Conservation (phyloP, 2,797 vertebrate genomes). For the Xenopus petersii region DNA sequence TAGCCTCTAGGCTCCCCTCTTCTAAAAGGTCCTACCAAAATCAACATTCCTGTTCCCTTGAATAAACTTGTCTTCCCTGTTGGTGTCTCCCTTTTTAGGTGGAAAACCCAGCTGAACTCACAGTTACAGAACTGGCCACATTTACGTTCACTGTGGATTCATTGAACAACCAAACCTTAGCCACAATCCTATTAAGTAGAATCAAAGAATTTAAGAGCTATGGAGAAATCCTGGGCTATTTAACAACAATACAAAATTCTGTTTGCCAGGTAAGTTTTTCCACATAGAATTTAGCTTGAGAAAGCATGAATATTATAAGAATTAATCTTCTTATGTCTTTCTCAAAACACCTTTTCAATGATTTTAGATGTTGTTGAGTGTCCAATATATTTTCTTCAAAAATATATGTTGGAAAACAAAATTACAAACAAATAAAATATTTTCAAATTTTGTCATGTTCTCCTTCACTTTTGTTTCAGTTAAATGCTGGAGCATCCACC, state of each 20-base stretch:
- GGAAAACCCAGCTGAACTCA: constrained; percentile 2
- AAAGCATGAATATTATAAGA: too few relatives aligned
- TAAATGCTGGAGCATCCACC: not conserved
- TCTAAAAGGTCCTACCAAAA: too few relatives aligned
- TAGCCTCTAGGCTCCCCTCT: not conserved
- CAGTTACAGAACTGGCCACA: constrained; percentile 12
- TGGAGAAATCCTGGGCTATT: constrained; percentile 15
- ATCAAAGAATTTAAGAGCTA: constrained; percentile 31
- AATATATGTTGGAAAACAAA: too few relatives aligned
- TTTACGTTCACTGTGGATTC: constrained; percentile 24
- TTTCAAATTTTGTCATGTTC: too few relatives aligned
- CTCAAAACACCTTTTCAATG: too few relatives aligned
- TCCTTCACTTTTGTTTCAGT: not conserved
- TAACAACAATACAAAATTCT: constrained; percentile 8
- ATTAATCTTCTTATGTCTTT: too few relatives aligned
- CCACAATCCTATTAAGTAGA: not conserved
- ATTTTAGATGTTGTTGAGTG: not conserved
- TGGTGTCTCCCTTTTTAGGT: not conserved
- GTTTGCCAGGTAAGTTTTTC: constrained; percentile 13
- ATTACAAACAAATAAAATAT: too few relatives aligned
- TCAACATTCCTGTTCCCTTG: not conserved
- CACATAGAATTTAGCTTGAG: too few relatives aligned
- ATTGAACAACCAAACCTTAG: constrained; percentile 20
- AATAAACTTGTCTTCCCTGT: not conserved
- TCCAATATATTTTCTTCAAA: too few relatives aligned